These are phyloP conservation scores for Eilema sororculum DNA, from an alignment of 2,888 invertebrate genomes.

Conservation along the genomic window DNA sequence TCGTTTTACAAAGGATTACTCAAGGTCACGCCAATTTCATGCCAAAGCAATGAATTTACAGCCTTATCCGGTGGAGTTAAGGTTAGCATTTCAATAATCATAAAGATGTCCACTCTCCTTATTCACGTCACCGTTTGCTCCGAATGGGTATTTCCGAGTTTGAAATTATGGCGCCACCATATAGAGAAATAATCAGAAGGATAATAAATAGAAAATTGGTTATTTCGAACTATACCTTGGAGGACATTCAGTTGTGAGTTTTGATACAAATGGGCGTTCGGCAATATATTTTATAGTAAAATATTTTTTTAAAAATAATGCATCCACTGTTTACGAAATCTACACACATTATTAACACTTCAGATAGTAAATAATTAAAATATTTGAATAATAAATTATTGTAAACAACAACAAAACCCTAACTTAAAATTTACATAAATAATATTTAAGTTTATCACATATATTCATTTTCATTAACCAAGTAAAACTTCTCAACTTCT, in stretches of 20 bases:
- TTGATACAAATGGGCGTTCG: neutral
- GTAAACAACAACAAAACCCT: neutral
- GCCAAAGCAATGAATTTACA: slow-evolving; percentile 10
- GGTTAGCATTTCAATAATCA: slow-evolving; percentile 7
- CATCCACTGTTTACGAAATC: neutral
- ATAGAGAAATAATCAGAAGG: slow-evolving; percentile 26
- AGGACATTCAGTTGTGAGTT: neutral
- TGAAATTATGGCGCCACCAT: slow-evolving; percentile 17
- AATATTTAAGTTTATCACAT: no score
- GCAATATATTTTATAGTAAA: neutral
- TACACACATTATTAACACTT: no score
- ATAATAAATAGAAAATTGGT: neutral
- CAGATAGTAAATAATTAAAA: neutral
- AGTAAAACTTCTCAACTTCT: no score
- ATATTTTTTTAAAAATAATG: no score
- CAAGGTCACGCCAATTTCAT: slow-evolving; percentile 33
- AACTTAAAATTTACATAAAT: no score
- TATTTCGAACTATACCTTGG: neutral
- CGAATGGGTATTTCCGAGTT: slow-evolving; percentile 44
- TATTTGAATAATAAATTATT: no score
- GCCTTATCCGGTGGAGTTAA: neutral
- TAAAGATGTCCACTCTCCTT: slow-evolving; percentile 26
- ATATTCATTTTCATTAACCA: no score
- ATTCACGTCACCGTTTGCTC: slow-evolving; percentile 45
- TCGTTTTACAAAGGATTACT: slow-evolving; percentile 34